Evolutionary conservation across 2,888 invertebrate genomes (phyloP), one percentile per base, ranked within the genome.

Genomic region (Erannis defoliaria): DNA sequence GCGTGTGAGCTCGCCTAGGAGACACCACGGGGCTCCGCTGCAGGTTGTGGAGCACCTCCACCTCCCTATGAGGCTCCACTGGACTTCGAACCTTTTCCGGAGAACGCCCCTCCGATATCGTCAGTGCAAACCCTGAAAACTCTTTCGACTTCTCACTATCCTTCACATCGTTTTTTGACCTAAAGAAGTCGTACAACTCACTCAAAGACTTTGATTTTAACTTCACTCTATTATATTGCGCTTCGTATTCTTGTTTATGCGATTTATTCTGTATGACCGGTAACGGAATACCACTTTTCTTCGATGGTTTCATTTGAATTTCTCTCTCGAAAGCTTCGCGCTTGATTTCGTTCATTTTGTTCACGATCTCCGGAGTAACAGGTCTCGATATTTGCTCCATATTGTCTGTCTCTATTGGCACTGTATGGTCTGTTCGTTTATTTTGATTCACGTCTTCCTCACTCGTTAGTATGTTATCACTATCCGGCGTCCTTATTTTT

Each of bases 401-500:
- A 33, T 78, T 80, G 59, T 82, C 78, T 14, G 70, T 77, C 46
- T 76, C 75, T 10, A 63, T 43, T 21, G 56, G 65, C 59, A 70
- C 55, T 31, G 18, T 51, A 40, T 51, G 40, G 5, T 50, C 50
- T 18, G 5, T 40, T 55, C 56, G 50, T 68, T 73, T 74, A 35
- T 76, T 83, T 19, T 82, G 76, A 57, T 79, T 80, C 45, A 84
- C 84, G 62, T 94, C 94, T 37, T 93, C 94, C 76, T 94, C 94
- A 73, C 94, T 94, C 10, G 94, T 93, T 48, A 94, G 91, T 26
- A 95, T 89, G 55, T 95, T 95, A 77, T 97, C 97, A 81, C 97
- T 97, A 71, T 97, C 97, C 0, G 97, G 97, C 12, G 97, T 97
- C 66, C 97, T 91, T 85, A 97, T 94, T 90, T 97, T 97, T 3